Evolutionary conservation across 30 jellyfish, hydroid and myxozoan species (phyloP).

Genomic region (Morbakka virulenta): DNA sequence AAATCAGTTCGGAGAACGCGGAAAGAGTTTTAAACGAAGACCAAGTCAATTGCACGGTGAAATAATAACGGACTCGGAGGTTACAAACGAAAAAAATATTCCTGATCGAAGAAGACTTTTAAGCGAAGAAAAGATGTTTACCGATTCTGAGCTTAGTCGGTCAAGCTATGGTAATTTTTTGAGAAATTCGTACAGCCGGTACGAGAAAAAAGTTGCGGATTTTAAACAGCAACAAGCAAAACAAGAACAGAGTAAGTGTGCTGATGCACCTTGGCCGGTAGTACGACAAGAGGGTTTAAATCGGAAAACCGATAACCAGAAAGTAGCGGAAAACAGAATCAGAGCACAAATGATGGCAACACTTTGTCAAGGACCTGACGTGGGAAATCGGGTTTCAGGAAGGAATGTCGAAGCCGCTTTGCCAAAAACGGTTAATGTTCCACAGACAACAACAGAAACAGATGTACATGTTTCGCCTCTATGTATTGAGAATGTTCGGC

Average conservation of each 20-base stretch:
- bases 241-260: background rate
- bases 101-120: background rate
- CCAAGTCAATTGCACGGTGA: background rate
- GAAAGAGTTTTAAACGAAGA: background rate
- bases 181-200: background rate
- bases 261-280: background rate
- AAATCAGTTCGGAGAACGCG: background rate
- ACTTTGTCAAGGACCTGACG: background rate
- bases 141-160: background rate
- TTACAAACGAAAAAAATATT: background rate
- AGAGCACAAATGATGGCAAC: background rate
- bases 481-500: background rate
- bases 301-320: background rate
- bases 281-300: background rate
- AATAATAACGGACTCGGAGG: background rate
- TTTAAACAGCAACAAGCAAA: background rate
- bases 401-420: background rate
- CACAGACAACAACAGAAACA: background rate
- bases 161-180: background rate
- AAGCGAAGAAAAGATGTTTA: background rate
- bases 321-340: background rate
- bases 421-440: background rate
- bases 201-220: background rate
- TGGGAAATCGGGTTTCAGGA: background rate
- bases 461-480: background rate